Conservation (phyloP, 2,113 vertebrate genomes). For the Promerops cafer region DNA sequence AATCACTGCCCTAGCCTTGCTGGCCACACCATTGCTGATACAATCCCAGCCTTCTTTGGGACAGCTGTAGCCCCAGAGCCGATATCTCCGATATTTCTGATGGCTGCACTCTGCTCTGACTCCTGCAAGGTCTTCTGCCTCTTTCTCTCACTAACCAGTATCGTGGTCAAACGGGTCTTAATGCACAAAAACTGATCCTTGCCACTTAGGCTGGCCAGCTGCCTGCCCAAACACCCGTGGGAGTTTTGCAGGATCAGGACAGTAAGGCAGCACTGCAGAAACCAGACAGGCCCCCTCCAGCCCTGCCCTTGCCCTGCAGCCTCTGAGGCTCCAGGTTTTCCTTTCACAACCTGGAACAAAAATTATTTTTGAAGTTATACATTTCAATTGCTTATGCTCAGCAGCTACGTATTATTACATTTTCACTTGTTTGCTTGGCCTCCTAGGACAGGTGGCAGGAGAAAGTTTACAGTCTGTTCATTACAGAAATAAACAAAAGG, state of each 20-base stretch:
- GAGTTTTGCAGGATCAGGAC: not conserved
- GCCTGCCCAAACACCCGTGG: fast-evolving
- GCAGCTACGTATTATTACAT: not conserved
- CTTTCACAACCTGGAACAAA: not conserved
- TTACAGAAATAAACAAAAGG: not conserved
- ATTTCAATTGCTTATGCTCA: not conserved
- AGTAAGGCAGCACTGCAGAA: not conserved
- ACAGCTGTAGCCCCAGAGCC: not conserved
- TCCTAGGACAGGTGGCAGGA: not conserved
- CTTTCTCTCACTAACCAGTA: not conserved
- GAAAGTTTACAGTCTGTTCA: not conserved
- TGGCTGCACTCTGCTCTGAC: not conserved
- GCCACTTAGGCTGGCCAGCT: not conserved
- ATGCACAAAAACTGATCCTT: not conserved
- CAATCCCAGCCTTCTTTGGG: not conserved
- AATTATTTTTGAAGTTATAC: not conserved
- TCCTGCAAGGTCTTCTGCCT: not conserved
- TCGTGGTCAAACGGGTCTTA: not conserved
- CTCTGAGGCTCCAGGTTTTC: fast-evolving
- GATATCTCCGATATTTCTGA: fast-evolving
- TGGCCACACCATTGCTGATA: not conserved
- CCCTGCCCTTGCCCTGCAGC: not conserved
- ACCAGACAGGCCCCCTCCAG: not conserved
- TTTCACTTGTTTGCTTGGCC: not conserved
- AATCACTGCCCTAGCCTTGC: not conserved